Evolutionary conservation across 1,140 invertebrate genomes (phyloP), one percentile per base, ranked within the genome.

Genomic region (Hyles euphorbiae): DNA sequence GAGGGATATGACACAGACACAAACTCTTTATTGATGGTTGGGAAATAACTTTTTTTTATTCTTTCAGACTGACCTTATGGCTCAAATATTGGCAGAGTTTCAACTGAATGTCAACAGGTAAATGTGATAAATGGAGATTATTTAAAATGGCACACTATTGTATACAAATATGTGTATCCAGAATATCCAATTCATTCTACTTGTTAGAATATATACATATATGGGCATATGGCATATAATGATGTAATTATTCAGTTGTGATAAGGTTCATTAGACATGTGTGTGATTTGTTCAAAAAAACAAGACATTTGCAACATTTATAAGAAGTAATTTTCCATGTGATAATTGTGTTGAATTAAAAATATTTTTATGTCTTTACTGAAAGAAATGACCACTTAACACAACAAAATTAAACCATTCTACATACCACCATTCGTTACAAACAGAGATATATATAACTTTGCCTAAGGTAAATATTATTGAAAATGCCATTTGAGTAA

Each of bases 71-170:
- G 53, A 60, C 57, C 56, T 59, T 59, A 48, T 43, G 53, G 12
- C 50, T 55, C 40, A 50, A 22, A 58, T 58, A 68, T 68, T 68
- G 67, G 67, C 67, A 68, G 11, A 4, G 12, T 44, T 68, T 68
- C 67, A 68, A 68, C 45, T 55, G 3, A 11, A 10, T 60, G 60
- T 61, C 67, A 68, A 68, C 67, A 68, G 67, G 67, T 68, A 58
- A 43, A 54, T 22, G n/a, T 43, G 40, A 54, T 44, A 7, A 54
- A 44, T 44, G 36, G 5, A 10, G 32, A 22, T 11, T 7, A 45
- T 44, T 44, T 44, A 2, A 11, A 54, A 36, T 45, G 36, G n/a
- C 11, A 43, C 6, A 48, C 9, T 22, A 44, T 44, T 54, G 53
- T 54, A 9, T 54, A 45, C 36, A 44, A 45, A 6, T 44, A 12